Evolutionary conservation across 2,888 invertebrate genomes (phyloP).

Genomic region (Horisme vitalbata): DNA sequence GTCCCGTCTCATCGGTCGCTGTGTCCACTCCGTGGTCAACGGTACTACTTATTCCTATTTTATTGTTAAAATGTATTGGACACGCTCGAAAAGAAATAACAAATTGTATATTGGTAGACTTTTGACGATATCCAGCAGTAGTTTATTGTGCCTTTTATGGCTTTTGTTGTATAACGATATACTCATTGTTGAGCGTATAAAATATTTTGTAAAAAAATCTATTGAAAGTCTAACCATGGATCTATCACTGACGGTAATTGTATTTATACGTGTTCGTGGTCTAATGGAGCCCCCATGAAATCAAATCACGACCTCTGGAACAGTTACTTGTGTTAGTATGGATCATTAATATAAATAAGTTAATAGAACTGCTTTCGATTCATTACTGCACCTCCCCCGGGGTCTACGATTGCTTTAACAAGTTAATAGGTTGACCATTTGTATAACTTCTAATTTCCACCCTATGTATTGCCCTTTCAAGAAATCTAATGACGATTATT

Average conservation of each 20-base stretch:
- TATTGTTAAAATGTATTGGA: conserved; percentile 59
- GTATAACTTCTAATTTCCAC: neutral
- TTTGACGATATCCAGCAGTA: conserved; percentile 49
- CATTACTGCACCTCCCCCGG: conserved; percentile 26
- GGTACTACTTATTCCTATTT: conserved; percentile 63
- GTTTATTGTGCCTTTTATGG: conserved; percentile 46
- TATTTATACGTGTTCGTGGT: conserved; percentile 26
- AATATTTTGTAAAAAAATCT: conserved; percentile 23
- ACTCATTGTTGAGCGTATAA: conserved; percentile 38
- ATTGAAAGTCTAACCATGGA: conserved; percentile 11
- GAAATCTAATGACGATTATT: no score
- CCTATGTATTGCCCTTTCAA: neutral
- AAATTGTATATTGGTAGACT: conserved; percentile 58
- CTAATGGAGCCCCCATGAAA: conserved; percentile 32
- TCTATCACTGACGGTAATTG: conserved; percentile 16
- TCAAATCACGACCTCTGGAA: conserved; percentile 34
- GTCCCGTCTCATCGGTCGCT: conserved; percentile 52
- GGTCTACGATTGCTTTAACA: conserved; percentile 20
- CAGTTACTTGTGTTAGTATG: conserved; percentile 32
- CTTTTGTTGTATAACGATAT: conserved; percentile 48
- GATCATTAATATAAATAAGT: conserved; percentile 37
- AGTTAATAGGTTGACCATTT: conserved; percentile 23
- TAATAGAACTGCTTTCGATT: conserved; percentile 29
- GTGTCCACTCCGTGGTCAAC: conserved; percentile 59
- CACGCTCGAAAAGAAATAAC: conserved; percentile 52